phyloP scores from a whole-genome alignment of 2,113 vertebrate genomes.

The Panthera tigris region DNA sequence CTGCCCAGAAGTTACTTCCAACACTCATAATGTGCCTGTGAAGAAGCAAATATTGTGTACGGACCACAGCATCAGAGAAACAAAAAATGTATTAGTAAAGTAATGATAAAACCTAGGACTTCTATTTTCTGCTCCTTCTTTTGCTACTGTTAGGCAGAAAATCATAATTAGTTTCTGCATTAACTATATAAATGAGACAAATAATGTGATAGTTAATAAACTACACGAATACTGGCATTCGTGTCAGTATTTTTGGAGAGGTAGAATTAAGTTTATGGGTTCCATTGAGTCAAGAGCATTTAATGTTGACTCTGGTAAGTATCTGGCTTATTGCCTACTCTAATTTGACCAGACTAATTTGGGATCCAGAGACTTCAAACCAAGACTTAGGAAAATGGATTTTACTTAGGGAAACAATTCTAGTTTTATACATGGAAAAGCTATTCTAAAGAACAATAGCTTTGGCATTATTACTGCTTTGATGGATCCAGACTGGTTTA shows the following conservation, averaged over 20 bases:
- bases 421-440: constrained; percentile 43
- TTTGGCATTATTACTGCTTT: constrained; percentile 38
- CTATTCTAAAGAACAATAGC: constrained; percentile 51
- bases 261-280: neutral
- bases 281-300: constrained; percentile 18
- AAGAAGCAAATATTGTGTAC: neutral
- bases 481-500: constrained; percentile 40
- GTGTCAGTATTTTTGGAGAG: neutral
- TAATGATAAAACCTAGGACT: constrained; percentile 25
- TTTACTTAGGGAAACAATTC: constrained; percentile 46
- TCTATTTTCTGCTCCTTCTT: constrained; percentile 29
- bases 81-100: neutral
- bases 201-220: neutral
- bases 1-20: neutral
- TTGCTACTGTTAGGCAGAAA: neutral
- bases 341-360: constrained; percentile 42
- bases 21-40: neutral
- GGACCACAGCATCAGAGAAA: neutral
- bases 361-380: constrained; percentile 46
- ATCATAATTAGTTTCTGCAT: constrained; percentile 1
- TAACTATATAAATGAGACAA: neutral
- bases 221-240: neutral
- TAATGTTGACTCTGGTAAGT: neutral
- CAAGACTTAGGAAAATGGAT: constrained; percentile 37
- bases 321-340: neutral